Conservation (phyloP, 2,888 invertebrate genomes). For the Rotaria macrura region DNA sequence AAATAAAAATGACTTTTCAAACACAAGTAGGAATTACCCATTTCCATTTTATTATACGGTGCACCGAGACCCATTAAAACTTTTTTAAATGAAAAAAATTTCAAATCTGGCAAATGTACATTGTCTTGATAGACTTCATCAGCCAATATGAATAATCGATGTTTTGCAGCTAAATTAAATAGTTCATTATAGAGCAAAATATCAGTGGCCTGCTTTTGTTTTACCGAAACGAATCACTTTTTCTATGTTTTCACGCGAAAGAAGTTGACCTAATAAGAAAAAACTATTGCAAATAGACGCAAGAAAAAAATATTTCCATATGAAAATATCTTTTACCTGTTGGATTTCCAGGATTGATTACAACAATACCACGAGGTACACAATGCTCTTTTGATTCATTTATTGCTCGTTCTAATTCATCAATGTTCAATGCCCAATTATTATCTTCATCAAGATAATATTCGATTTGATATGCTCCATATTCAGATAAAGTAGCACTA, state of each 20-base stretch:
- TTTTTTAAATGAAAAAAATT: slow-evolving; percentile 90
- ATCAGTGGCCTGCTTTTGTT: too few species aligned
- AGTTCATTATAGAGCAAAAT: too few species aligned
- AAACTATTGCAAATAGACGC: too few species aligned
- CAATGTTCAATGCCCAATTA: slow-evolving; percentile 70
- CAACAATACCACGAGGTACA: slow-evolving; percentile 71
- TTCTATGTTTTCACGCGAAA: slow-evolving; percentile 76
- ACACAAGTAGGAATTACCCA: slow-evolving; percentile 45
- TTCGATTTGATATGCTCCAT: slow-evolving; percentile 64
- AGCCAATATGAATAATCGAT: slow-evolving; percentile 64
- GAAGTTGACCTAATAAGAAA: slow-evolving; percentile 56
- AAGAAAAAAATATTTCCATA: too few species aligned
- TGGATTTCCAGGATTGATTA: slow-evolving; percentile 98
- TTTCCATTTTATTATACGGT: slow-evolving; percentile 71
- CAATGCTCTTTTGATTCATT: slow-evolving; percentile 56
- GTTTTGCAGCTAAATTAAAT: slow-evolving; percentile 59
- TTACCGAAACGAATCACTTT: slow-evolving; percentile 64
- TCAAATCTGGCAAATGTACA: slow-evolving; percentile 72
- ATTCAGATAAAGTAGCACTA: slow-evolving; percentile 85
- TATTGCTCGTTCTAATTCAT: slow-evolving; percentile 68
- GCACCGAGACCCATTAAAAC: slow-evolving; percentile 76
- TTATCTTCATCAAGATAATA: slow-evolving; percentile 81
- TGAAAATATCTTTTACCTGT: slow-evolving; percentile 59
- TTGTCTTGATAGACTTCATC: slow-evolving; percentile 67
- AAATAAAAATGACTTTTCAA: background rate